phyloP scores from a whole-genome alignment of 2,797 vertebrate genomes.

The Sebastes hubbsi region DNA sequence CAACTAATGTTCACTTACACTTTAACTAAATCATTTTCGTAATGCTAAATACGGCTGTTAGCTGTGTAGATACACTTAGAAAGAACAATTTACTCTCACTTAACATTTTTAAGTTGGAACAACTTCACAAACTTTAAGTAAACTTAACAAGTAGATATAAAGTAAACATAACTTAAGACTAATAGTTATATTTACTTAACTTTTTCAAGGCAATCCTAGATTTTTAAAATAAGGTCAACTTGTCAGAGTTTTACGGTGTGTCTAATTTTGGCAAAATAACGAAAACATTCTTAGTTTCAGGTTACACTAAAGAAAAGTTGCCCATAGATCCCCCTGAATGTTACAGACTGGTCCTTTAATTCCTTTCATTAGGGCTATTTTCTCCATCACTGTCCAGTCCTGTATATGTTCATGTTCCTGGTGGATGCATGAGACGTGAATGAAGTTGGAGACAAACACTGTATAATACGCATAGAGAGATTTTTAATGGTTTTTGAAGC shows the following conservation, averaged over 20 bases:
- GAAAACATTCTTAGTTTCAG: background rate
- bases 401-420: slow-evolving; percentile 17
- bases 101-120: background rate
- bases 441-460: slow-evolving; percentile 44
- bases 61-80: background rate
- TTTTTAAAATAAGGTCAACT: background rate
- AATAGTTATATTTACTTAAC: background rate
- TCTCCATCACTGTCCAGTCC: background rate
- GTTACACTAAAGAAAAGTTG: background rate
- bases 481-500: slow-evolving; percentile 37
- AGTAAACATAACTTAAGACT: background rate
- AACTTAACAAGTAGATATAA: background rate
- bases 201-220: background rate
- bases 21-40: no score
- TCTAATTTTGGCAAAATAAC: background rate
- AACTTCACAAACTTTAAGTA: background rate
- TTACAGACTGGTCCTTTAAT: background rate
- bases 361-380: slow-evolving; percentile 43
- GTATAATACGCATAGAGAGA: slow-evolving; percentile 10
- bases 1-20: no score
- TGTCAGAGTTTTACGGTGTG: background rate
- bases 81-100: background rate
- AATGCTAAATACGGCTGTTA: no score
- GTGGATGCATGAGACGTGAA: slow-evolving; percentile 37
- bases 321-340: no score